A percentile compares a stretch with the other conserved stretches of the same genome.
phyloP scores from a whole-genome alignment of 2,888 invertebrate genomes.

The Apamea anceps region DNA sequence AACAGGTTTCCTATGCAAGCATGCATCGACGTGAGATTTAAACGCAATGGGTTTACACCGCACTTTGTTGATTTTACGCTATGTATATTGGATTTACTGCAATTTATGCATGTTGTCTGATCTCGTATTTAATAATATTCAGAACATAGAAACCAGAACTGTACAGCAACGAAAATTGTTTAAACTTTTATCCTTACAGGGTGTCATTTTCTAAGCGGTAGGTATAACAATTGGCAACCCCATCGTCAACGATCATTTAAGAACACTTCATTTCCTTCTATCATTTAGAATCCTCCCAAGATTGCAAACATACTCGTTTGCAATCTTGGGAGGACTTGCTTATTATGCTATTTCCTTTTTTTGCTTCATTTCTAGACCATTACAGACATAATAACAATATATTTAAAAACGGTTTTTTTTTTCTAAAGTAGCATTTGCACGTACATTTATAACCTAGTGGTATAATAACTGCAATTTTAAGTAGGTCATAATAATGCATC shows the following conservation, averaged over 20 bases:
- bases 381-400: constrained; percentile 30
- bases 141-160: constrained; percentile 4
- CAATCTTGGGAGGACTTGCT: background rate
- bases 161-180: background rate
- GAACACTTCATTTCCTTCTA: constrained; percentile 48
- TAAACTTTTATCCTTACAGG: background rate
- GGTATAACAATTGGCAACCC: constrained; percentile 18
- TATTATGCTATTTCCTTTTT: constrained; percentile 12
- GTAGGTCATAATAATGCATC: constrained; percentile 48
- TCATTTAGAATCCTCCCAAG: constrained; percentile 28
- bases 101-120: background rate
- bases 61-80: constrained; percentile 41
- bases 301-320: constrained; percentile 32
- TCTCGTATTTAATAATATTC: background rate
- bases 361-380: constrained; percentile 33
- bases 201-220: constrained; percentile 31
- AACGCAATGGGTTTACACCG: constrained; percentile 26
- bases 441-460: constrained; percentile 28
- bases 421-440: constrained; percentile 9
- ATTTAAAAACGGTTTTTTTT: constrained; percentile 22
- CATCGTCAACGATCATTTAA: constrained; percentile 28
- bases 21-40: constrained; percentile 34
- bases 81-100: constrained; percentile 27
- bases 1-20: constrained; percentile 42
- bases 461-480: constrained; percentile 56